These are phyloP conservation scores for Heliothis subflexa DNA, from an alignment of 1,140 invertebrate species.

Conservation along the genomic window DNA sequence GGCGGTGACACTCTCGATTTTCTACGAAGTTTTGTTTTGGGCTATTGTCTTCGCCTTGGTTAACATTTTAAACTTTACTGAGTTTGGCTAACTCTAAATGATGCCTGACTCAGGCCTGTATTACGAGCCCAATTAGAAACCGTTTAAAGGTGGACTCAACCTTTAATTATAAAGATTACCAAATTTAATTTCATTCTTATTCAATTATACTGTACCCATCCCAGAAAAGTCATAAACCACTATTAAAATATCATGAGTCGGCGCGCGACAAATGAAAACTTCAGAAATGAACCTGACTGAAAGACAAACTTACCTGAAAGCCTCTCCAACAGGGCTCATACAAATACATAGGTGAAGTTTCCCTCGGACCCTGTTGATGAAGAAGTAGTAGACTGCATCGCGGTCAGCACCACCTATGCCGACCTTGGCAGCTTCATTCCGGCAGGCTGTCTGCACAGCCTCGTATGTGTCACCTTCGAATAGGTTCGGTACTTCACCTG, in stretches of 20 bases:
- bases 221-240: too few species aligned
- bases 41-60: too few species aligned
- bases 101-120: too few species aligned
- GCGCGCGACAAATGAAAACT: too few species aligned
- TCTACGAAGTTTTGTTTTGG: not conserved
- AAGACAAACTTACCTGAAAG: constrained; percentile 88
- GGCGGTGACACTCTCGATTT: too few species aligned
- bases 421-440: constrained; percentile 90
- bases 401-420: constrained; percentile 88
- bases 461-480: constrained; percentile 95
- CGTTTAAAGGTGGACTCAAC: not conserved
- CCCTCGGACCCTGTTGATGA: constrained; percentile 92
- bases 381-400: constrained; percentile 93
- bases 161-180: too few species aligned
- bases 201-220: too few species aligned
- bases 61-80: too few species aligned
- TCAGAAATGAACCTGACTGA: too few species aligned
- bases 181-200: too few species aligned
- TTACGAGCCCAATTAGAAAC: not conserved
- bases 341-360: constrained; percentile 95
- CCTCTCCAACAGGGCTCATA: constrained; percentile 95
- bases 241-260: too few species aligned
- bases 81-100: too few species aligned
- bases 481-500: constrained; percentile 94
- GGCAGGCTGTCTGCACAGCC: constrained; percentile 91